A percentile compares a stretch with the other conserved stretches of the same genome.
Conservation (phyloP, 2,888 invertebrate genomes). For the Papilio gigon region DNA sequence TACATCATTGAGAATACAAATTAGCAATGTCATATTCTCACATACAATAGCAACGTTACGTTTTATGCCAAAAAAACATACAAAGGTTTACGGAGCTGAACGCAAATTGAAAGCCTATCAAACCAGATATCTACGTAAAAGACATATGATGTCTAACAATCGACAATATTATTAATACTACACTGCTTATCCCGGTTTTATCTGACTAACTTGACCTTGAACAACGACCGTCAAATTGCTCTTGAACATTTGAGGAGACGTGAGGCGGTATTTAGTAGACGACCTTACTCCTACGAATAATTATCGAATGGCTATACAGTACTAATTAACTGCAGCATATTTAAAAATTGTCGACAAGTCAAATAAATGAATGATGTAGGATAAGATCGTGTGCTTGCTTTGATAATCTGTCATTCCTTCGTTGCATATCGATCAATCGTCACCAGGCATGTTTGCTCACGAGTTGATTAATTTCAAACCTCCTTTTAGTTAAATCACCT, state of each 20-base stretch:
- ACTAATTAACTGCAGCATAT: slow-evolving; percentile 18
- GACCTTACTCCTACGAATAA: background rate
- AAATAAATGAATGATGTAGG: slow-evolving; percentile 32
- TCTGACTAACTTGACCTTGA: background rate
- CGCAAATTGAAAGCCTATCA: background rate
- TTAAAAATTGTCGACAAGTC: slow-evolving; percentile 43
- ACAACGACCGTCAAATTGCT: background rate
- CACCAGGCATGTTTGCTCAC: slow-evolving; percentile 40
- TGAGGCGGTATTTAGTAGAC: background rate
- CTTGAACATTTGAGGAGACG: background rate
- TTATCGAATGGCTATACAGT: background rate
- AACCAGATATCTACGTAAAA: background rate
- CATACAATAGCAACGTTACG: background rate
- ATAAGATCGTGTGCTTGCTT: slow-evolving; percentile 7
- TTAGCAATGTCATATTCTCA: background rate
- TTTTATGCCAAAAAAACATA: background rate
- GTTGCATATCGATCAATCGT: slow-evolving; percentile 28
- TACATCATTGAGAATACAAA: too few species aligned
- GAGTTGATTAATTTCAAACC: slow-evolving; percentile 65
- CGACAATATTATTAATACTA: background rate
- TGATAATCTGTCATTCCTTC: slow-evolving; percentile 25
- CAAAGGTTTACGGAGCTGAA: too few species aligned
- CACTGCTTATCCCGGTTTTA: background rate
- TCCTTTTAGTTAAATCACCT: slow-evolving; percentile 61
- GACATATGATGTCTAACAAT: background rate